Evolutionary conservation across 2,797 vertebrate species (phyloP), one percentile per base, ranked within the genome.

Genomic region (Tadarida brasiliensis): DNA sequence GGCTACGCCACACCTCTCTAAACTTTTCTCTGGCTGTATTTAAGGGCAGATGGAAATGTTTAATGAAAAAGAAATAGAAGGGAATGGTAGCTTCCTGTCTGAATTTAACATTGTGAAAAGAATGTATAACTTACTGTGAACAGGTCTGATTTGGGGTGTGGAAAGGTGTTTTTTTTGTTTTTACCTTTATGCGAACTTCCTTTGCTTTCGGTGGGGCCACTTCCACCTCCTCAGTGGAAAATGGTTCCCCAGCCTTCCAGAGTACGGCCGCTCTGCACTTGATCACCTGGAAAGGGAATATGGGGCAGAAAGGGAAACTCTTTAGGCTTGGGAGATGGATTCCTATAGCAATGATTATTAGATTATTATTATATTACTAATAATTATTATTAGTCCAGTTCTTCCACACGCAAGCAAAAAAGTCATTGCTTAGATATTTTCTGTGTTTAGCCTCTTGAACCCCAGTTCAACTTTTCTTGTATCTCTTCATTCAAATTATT

Each of bases 121-220:
- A 78, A 73, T 54, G 19, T 59, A 44, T 65, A 71, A 70, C 20
- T 67, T 80, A 54, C 2, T 49, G 65, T 26, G 28, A 93, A 80
- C 15, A 44, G 30, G 19, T 83, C 57, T 91, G 61, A 61, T 20
- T 87, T 87, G 73, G 35, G 54, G 26, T 65, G 9, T 94, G 4
- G 28, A 93, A 57, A 59, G 54, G 28, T 49, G 26, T 78, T 17
- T 24, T 86, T 70, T 61, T 77, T 87, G 39, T 12, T 76, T 84
- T 95, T 70, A 97, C 97, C 97, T 98, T 98, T 68, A 97, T 56
- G 19, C 93, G 94, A 47, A 97, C 73, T 94, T 97, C 97, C 87
- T 97, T 95, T 39, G 84, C 80, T 26, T 94, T 97, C 83, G 97
- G 97, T 74, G 97, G 98, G 44, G 96, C 96, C 74, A 98, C 97